These are phyloP conservation scores for Temnothorax curvispinosus DNA, from an alignment of 1,140 invertebrate species.

Conservation along the genomic window DNA sequence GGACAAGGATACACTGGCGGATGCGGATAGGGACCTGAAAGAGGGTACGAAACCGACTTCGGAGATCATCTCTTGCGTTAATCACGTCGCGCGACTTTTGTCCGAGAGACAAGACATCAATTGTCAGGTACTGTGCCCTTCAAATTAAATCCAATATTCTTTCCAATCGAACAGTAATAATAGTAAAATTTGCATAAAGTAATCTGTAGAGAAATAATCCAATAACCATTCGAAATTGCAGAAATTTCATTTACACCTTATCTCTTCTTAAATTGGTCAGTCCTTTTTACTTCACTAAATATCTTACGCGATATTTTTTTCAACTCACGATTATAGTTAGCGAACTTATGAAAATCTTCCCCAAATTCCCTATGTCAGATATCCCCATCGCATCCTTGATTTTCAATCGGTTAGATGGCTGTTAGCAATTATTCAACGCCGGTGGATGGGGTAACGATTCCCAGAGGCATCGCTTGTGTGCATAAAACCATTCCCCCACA, in stretches of 20 bases:
- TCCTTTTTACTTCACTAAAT: not conserved
- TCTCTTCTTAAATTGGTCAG: not conserved
- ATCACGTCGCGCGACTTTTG: slow-evolving; percentile 89
- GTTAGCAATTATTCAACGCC: slow-evolving; percentile 82
- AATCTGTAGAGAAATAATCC: not conserved
- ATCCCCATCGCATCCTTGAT: slow-evolving; percentile 76
- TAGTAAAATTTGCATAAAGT: not conserved
- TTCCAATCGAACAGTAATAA: not conserved
- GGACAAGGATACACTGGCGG: slow-evolving; percentile 88
- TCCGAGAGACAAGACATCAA: slow-evolving; percentile 88
- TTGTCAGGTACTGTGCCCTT: slow-evolving; percentile 80
- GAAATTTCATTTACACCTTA: not conserved
- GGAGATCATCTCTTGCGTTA: slow-evolving; percentile 88
- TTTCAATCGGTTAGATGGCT: slow-evolving; percentile 82
- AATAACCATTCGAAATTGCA: not conserved
- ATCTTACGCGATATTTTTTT: not conserved
- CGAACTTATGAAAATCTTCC: slow-evolving; percentile 34
- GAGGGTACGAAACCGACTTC: slow-evolving; percentile 85
- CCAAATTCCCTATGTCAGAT: slow-evolving; percentile 62
- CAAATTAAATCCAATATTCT: not conserved
- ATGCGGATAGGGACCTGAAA: slow-evolving; percentile 88
- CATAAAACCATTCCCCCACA: slow-evolving; percentile 80
- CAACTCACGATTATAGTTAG: not conserved
- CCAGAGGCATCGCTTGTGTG: slow-evolving; percentile 81
- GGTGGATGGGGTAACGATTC: slow-evolving; percentile 80